phyloP scores from a whole-genome alignment of 2,888 invertebrate species.

The Megaustenia siamemsis region DNA sequence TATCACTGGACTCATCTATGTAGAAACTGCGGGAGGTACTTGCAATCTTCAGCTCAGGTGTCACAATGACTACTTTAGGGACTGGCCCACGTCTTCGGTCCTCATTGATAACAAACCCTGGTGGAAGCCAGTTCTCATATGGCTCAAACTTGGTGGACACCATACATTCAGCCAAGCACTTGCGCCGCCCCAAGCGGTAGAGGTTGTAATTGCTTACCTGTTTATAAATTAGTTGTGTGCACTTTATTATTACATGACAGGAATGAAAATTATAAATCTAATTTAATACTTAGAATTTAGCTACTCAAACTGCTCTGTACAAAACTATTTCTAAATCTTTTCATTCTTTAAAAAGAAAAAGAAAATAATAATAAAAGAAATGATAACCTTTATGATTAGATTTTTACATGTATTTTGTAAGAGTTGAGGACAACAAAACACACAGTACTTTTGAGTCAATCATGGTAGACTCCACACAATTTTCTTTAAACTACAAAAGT shows the following conservation, averaged over 20 bases:
- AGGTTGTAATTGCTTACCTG: conserved; percentile 92
- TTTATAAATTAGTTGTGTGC: not conserved
- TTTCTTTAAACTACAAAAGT: too few species aligned
- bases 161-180: conserved; percentile 95
- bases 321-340: too few species aligned
- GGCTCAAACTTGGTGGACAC: conserved; percentile 99
- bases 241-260: not conserved
- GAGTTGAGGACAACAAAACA: too few species aligned
- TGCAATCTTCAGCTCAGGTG: conserved; percentile 40
- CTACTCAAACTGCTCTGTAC: too few species aligned
- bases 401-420: too few species aligned
- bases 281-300: too few species aligned
- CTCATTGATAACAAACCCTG: conserved; percentile 88
- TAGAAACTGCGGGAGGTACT: conserved; percentile 29
- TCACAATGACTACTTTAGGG: conserved; percentile 70
- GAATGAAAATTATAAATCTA: too few species aligned
- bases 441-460: too few species aligned
- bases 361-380: too few species aligned
- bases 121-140: conserved; percentile 99
- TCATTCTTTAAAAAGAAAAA: too few species aligned
- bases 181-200: conserved; percentile 93
- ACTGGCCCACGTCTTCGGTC: conserved; percentile 74
- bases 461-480: too few species aligned
- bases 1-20: conserved; percentile 35
- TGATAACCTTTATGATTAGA: too few species aligned